Percentiles rank a stretch among this genome's conserved stretches.
Conservation (phyloP, 2,113 vertebrate species). For the Ictalurus punctatus region DNA sequence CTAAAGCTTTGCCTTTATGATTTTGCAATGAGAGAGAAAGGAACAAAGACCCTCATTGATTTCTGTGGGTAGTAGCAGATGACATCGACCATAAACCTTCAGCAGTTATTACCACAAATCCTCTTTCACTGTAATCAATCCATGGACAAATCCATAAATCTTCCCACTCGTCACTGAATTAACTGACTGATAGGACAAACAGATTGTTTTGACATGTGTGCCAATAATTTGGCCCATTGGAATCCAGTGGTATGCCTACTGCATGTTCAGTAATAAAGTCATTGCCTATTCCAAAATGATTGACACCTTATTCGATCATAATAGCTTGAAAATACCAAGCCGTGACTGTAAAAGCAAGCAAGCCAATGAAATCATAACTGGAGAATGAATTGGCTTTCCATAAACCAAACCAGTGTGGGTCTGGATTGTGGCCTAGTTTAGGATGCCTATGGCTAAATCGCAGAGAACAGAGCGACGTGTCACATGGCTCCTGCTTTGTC, state of each 20-base stretch:
- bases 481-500: conserved; percentile 7
- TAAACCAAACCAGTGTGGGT: conserved; percentile 20
- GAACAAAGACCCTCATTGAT: conserved; percentile 13
- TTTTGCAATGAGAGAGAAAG: not conserved
- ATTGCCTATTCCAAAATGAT: not conserved
- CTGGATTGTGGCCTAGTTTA: conserved; percentile 11
- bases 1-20: not conserved
- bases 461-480: conserved; percentile 4
- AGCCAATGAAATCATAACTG: conserved; percentile 1
- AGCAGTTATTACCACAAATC: not conserved
- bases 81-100: not conserved
- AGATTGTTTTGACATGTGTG: not conserved
- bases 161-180: not conserved
- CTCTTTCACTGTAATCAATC: not conserved
- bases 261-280: conserved; percentile 2
- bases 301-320: not conserved
- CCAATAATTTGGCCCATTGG: not conserved
- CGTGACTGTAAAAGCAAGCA: not conserved
- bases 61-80: conserved; percentile 24
- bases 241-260: not conserved
- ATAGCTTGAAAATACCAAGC: conserved; percentile 5
- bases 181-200: not conserved
- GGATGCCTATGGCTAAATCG: conserved; percentile 9
- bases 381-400: conserved; percentile 1
- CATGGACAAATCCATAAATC: not conserved